Evolutionary conservation across 2,888 invertebrate species (phyloP).

Genomic region (Galerucella calmariensis): DNA sequence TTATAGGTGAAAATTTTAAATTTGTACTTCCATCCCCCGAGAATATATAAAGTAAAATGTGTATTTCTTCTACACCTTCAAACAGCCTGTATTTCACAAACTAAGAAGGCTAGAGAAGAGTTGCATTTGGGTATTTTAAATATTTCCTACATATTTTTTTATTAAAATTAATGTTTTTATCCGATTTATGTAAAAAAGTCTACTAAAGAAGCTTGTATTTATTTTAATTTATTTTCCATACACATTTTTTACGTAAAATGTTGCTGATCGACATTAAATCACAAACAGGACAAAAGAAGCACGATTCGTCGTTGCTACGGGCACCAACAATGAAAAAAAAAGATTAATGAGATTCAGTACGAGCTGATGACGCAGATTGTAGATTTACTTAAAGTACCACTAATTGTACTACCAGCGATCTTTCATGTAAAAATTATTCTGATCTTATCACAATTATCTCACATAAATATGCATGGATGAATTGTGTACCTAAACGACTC

Average conservation of each 20-base stretch:
- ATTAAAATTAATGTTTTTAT: too few relatives aligned
- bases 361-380: too few relatives aligned
- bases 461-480: not conserved
- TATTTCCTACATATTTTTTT: too few relatives aligned
- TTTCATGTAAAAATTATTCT: conserved; percentile 1
- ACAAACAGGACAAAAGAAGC: not conserved
- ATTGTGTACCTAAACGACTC: not conserved
- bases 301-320: not conserved
- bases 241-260: not conserved
- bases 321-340: not conserved
- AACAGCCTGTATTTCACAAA: too few relatives aligned
- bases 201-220: not conserved
- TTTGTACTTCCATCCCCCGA: too few relatives aligned
- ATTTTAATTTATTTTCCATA: not conserved
- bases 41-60: too few relatives aligned
- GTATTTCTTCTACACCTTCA: too few relatives aligned
- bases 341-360: too few relatives aligned
- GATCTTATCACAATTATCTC: conserved; percentile 1
- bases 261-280: not conserved
- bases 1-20: too few relatives aligned
- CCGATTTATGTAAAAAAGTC: not conserved
- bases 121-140: too few relatives aligned
- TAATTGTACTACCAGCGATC: not conserved
- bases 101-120: too few relatives aligned
- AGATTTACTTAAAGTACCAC: too few relatives aligned